Base-by-base conservation (phyloP, 2,888 invertebrate species). In the Rhamnusium bicolor region DNA sequence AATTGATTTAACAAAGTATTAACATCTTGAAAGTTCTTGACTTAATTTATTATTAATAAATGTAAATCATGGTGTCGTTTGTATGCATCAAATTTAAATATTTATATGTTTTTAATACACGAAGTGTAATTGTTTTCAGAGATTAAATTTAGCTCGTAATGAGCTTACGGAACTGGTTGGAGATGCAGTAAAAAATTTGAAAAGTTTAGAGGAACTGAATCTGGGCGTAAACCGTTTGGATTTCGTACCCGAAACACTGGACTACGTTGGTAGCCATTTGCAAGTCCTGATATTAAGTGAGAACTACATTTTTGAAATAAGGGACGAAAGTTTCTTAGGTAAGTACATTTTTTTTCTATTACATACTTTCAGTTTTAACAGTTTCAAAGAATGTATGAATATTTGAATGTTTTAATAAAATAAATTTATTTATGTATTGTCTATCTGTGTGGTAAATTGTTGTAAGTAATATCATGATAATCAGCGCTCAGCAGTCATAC, bases 301-400 rank as follows among this genome's bases (percentile, higher is more conserved):
- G 72, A 94, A 94, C 85, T 90, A 90, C 0, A 90, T 94, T 54
- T 85, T 89, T 16, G 90, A 90, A 77, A 86, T 94, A 1, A 90
- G 89, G 53, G 91, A 91, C 76, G 89, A 90, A 78, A 91, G 91
- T 74, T 93, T 94, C 78, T 83, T 91, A 72, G 91, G 92, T 91
- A 87, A 87, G 67, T 65, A 40, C n/a, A 40, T 14, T n/a, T 40
- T n/a, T n/a, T n/a, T n/a, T n/a, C n/a, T n/a, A n/a, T n/a, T n/a
- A n/a, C n/a, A n/a, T n/a, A n/a, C n/a, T n/a, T n/a, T n/a, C n/a
- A n/a, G n/a, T n/a, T n/a, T n/a, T n/a, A n/a, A n/a, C n/a, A n/a
- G n/a, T n/a, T n/a, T n/a, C n/a, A n/a, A n/a, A n/a, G n/a, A n/a
- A n/a, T n/a, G n/a, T n/a, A n/a, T n/a, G n/a, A n/a, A n/a, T n/a